Evolutionary conservation across 2,113 vertebrate genomes (phyloP).

Genomic region (Colistium nudipinnis): DNA sequence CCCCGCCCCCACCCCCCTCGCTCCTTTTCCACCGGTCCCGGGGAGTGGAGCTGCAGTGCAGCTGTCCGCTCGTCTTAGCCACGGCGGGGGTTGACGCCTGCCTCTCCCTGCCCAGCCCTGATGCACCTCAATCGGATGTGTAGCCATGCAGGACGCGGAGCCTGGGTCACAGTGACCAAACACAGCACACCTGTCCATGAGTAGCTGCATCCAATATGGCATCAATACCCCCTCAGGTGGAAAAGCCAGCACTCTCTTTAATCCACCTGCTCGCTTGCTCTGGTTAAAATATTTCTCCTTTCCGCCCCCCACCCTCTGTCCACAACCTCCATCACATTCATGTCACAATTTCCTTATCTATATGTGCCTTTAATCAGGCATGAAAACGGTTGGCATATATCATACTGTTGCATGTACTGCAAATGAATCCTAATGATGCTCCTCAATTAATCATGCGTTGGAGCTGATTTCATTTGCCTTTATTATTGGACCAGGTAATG

Average conservation of each 20-base stretch:
- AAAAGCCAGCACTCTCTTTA: constrained; percentile 60
- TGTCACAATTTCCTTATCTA: constrained; percentile 56
- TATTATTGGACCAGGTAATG: constrained; percentile 86
- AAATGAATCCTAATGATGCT: constrained; percentile 80
- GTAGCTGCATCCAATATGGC: constrained; percentile 64
- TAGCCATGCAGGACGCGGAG: constrained; percentile 63
- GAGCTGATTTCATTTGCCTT: constrained; percentile 87
- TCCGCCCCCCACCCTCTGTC: background rate
- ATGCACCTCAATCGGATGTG: constrained; percentile 55
- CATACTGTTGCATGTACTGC: constrained; percentile 80
- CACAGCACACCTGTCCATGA: constrained; percentile 66
- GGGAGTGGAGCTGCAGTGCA: constrained; percentile 34
- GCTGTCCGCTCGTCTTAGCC: constrained; percentile 58
- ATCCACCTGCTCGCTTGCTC: constrained; percentile 31
- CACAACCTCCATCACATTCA: constrained; percentile 28
- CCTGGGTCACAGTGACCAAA: constrained; percentile 59
- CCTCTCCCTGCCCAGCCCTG: constrained; percentile 39
- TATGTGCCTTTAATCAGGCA: constrained; percentile 77
- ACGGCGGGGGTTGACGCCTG: constrained; percentile 38
- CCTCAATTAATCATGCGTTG: constrained; percentile 84
- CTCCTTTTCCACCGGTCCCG: constrained; percentile 37
- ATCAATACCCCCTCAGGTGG: constrained; percentile 66
- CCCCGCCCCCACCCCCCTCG: constrained; percentile 38
- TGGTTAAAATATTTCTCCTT: constrained; percentile 10
- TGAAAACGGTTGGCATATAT: constrained; percentile 82